A percentile compares a stretch with the other conserved stretches of the same genome.
phyloP scores from a whole-genome alignment of 2,797 vertebrate genomes.

The Sus cebifrons region DNA sequence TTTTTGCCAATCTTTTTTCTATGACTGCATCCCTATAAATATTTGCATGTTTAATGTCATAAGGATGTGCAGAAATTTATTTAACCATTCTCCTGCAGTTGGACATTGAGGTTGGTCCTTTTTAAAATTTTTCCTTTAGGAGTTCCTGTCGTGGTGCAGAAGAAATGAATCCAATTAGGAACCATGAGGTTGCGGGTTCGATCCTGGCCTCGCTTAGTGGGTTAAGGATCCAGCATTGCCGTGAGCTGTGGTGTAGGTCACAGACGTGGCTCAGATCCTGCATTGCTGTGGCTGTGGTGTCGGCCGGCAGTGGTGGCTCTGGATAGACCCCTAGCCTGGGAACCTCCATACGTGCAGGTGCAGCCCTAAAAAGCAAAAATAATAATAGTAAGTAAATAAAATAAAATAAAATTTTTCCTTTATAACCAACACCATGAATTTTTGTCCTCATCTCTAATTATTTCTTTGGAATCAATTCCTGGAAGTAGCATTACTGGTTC shows the following conservation, averaged over 20 bases:
- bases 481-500: slow-evolving; percentile 65
- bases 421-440: slow-evolving; percentile 1
- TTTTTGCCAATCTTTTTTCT: neutral
- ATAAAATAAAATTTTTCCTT: neutral
- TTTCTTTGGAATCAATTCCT: slow-evolving; percentile 66
- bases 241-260: too few relatives aligned
- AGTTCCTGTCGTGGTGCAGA: too few relatives aligned
- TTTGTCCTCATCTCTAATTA: slow-evolving; percentile 49
- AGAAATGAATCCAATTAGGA: too few relatives aligned
- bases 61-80: neutral
- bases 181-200: too few relatives aligned
- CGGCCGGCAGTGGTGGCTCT: too few relatives aligned
- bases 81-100: neutral
- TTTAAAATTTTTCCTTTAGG: neutral
- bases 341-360: too few relatives aligned
- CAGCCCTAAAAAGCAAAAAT: too few relatives aligned
- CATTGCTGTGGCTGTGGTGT: too few relatives aligned
- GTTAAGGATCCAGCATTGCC: too few relatives aligned
- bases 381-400: neutral
- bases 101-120: neutral
- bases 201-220: too few relatives aligned
- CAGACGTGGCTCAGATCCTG: too few relatives aligned
- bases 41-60: neutral
- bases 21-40: neutral
- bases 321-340: too few relatives aligned